Evolutionary conservation across 2,888 invertebrate species (phyloP), one percentile per base, ranked within the genome.

Genomic region (Heliconius erato): DNA sequence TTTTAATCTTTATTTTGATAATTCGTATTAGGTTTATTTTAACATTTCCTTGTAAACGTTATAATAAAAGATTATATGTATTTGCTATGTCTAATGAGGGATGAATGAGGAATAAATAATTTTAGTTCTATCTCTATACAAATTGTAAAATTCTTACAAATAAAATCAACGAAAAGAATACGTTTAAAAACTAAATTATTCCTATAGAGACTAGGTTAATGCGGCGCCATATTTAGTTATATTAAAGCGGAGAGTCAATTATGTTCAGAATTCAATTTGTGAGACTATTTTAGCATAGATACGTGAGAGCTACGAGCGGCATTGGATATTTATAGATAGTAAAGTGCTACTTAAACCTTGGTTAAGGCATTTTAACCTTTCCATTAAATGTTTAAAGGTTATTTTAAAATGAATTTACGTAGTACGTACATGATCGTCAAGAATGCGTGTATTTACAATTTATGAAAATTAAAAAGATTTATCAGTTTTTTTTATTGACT

Each of bases 211-310:
- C 28, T 44, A 63, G 44, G 44, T 71, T 80, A 54, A 79, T 65
- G 32, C 77, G 81, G 40, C 85, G 84, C 84, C 83, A 84, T 85
- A 83, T 84, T 85, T 83, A 76, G 76, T 81, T 44, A 68, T 65
- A 72, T 72, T 80, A 68, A 77, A 67, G 44, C 26, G 40, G 44
- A 78, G 81, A 76, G 80, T 82, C 78, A 82, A 84, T 84, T 82
- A 80, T 65, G 78, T 14, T 54, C 54, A 67, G 59, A 72, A 84
- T 80, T 82, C 59, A 83, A 82, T 82, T 83, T 82, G 32, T 67
- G 69, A 82, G 81, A 68, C 82, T 85, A 83, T 76, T 65, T 81
- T 82, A 80, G 67, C 68, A 65, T 7, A 44, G 71, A 79, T 79
- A 67, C 63, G 74, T 69, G 76, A 80, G 80, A 63, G 68, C 63